Evolutionary conservation across 2,888 invertebrate genomes (phyloP), one percentile per base, ranked within the genome.

Genomic region (Hyppa rectilinea): DNA sequence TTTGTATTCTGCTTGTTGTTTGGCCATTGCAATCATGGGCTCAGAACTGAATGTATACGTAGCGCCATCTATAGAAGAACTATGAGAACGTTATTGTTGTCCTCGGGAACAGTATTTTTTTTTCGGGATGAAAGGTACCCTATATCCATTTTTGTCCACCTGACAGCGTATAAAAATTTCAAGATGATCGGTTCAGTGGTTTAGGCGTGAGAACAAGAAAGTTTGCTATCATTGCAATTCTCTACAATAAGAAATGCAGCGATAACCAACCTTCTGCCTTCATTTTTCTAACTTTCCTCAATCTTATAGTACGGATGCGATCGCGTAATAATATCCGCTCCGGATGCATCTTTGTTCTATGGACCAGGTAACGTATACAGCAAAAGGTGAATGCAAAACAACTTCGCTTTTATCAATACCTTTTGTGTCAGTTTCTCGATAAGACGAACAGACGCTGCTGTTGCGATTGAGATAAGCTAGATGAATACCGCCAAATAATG

Each of bases 311-410:
- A 43, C 4, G 59, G 50, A 73, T 72, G 40, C 47, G 45, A 61
- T 61, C 50, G 40, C 47, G 9, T 60, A 56, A 65, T 47, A 65
- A 76, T 76, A 78, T 76, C 73, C 73, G 79, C 26, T 52, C 29
- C 55, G 60, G 60, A 61, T 52, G 58, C 29, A 40, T 43, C 64
- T 56, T 47, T 61, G 75, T 72, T 72, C 60, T 55, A 40, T 36
- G 2, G 1, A 73, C 10, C 29, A 52, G 29, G 23, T 23, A 20
- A 45, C 20, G 2, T 20, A 6, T 38, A 38, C 17, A 23, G 23
- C 63, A 2, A 38, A n/a, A 40, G 20, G 6, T 31, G 26, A 29
- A 64, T 63, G 31, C 38, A 53, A 52, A 52, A 38, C 43, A 12
- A 17, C 14, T 23, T 73, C 4, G 23, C 36, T 31, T 45, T 38